Base-by-base conservation (phyloP, 2,888 invertebrate species). In the Chromoteleia sp. region DNA sequence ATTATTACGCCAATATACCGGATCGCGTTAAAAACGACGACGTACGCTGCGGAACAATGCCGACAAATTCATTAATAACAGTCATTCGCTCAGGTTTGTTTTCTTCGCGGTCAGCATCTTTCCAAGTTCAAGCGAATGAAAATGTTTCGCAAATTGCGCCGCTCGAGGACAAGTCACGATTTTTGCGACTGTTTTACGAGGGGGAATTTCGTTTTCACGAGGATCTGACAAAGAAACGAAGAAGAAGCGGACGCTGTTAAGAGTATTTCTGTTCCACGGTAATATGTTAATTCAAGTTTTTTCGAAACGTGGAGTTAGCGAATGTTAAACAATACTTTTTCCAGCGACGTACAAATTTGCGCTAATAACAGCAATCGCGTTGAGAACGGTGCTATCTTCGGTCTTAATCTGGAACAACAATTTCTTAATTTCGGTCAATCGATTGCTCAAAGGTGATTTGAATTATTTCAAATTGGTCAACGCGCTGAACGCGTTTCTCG, bases 1-100 rank as follows among this genome's bases (percentile, higher is more conserved):
- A 61, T 67, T 78, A 71, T 83, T 78, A 83, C 74, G 41, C 79
- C 70, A 77, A 76, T 80, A 70, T 50, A 5, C 14, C 29, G 63
- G 19, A 71, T 73, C 58, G 30, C 71, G 67, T 58, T 58, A 79
- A 74, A 65, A 75, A 52, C 36, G 15, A 41, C 58, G 41, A 50
- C 17, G 33, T 29, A 14, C 36, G 39, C 54, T 61, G 68, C 59
- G 10, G 17, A 52, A 61, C 61, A 61, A 61, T 45, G 54, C 45
- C 61, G 54, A 70, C 45, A 54, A 61, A 54, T 61, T 68, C 61
- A 76, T 70, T 70, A 76, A 77, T 77, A 77, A 63, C 21, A 61
- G 63, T 56, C 43, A 41, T 77, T 61, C 39, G 29, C 52, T 56
- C 36, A 54, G 36, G 14, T 59, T 61, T 43, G 12, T 36, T 54